Evolutionary conservation across 2,888 invertebrate species (phyloP), one percentile per base, ranked within the genome.

Genomic region (Lathronympha strigana): DNA sequence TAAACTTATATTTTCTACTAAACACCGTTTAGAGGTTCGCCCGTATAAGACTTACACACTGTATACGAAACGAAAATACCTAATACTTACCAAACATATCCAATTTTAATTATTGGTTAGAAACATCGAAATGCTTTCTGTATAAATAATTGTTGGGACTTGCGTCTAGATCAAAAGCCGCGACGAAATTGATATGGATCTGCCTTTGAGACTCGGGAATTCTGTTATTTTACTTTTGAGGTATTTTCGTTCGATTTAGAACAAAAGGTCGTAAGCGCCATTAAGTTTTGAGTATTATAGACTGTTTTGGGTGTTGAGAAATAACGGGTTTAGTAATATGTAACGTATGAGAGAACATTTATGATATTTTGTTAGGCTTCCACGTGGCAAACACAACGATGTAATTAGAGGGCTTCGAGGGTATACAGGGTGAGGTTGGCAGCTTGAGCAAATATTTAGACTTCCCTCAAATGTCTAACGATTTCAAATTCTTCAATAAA

Each of bases 21-120:
- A 31, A 9, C 33, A 11, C 33, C 9, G 3, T 28, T 28, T 28
- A 4, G 5, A 28, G 5, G 6, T 28, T 8, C 6, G 28, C 5
- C 28, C 28, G 5, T 28, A 28, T 28, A 3, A 28, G 0, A 38
- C 23, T 40, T 13, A 40, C 6, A 5, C 5, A 55, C 40, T 28
- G 57, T 55, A 55, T 36, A 25, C 13, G 55, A 40, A 51, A 40
- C 38, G 5, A 17, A 28, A 43, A 43, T 19, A 28, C 19, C 8
- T 4, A 43, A 28, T n/a, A n/a, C n/a, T n/a, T n/a, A 28, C 43
- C 43, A 31, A 57, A 57, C 36, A 17, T 57, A 57, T 55, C 55
- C 31, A 57, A 45, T 57, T n/a, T 57, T 45, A 57, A 57, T 45
- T 57, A 57, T 55, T 43, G 57, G 31, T 57, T 21, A 28, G 31